phyloP scores from a whole-genome alignment of 2,113 vertebrate species.

The Lutjanus erythropterus region DNA sequence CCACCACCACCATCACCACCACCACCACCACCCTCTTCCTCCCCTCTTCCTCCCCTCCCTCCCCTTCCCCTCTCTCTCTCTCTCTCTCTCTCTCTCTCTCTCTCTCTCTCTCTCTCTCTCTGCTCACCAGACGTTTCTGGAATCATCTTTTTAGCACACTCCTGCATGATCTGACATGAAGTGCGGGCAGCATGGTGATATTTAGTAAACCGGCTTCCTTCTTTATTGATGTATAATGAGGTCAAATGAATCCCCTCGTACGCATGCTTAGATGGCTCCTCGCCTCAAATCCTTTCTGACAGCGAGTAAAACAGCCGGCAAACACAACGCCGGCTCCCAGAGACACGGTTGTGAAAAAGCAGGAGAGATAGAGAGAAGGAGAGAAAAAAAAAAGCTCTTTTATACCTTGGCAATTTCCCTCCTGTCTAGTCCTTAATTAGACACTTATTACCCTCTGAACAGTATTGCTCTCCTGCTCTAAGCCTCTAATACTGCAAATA shows the following conservation, averaged over 20 bases:
- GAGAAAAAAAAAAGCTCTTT: constrained; percentile 40
- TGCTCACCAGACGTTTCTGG: constrained; percentile 89
- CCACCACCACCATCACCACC: constrained; percentile 62
- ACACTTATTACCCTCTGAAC: constrained; percentile 78
- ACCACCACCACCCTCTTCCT: constrained; percentile 70
- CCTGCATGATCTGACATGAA: constrained; percentile 94
- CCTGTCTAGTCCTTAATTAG: constrained; percentile 80
- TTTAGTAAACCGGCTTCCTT: constrained; percentile 99
- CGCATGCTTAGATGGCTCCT: constrained; percentile 95
- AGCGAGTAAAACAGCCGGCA: constrained; percentile 96
- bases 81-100: constrained; percentile 40
- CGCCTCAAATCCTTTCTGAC: constrained; percentile 97
- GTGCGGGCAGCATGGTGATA: constrained; percentile 94
- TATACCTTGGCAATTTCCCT: constrained; percentile 75
- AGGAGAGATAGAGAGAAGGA: constrained; percentile 36
- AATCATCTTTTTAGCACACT: constrained; percentile 94
- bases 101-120: neutral
- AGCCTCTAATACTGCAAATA: constrained; percentile 69
- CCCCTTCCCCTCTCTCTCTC: constrained; percentile 59
- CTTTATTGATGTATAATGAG: constrained; percentile 99
- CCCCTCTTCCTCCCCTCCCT: neutral
- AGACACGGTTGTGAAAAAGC: constrained; percentile 83
- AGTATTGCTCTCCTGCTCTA: constrained; percentile 59
- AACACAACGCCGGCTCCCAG: constrained; percentile 93
- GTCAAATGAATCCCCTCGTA: constrained; percentile 99